These are phyloP conservation scores for Pandemis cinnamomeana DNA, from an alignment of 2,888 invertebrate species.

Conservation along the genomic window DNA sequence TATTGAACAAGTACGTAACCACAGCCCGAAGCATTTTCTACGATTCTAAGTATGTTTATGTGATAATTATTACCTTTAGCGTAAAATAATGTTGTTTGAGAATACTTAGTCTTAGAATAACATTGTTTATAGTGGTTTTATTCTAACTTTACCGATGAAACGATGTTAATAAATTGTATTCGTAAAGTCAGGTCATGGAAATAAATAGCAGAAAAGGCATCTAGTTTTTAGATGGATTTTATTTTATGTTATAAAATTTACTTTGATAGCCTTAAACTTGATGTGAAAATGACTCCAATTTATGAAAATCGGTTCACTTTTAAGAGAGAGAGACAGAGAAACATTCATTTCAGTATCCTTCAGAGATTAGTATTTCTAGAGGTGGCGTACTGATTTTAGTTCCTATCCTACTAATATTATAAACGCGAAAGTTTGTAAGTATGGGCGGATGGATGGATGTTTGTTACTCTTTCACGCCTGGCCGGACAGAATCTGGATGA, in stretches of 20 bases:
- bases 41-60: constrained; percentile 26
- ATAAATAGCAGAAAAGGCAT: neutral
- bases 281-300: too few species aligned
- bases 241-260: neutral
- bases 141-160: constrained; percentile 8
- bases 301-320: too few species aligned
- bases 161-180: constrained; percentile 8
- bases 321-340: too few species aligned
- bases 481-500: too few species aligned
- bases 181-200: neutral
- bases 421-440: too few species aligned
- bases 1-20: constrained; percentile 19
- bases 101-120: constrained; percentile 19
- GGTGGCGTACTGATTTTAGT: too few species aligned
- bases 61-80: constrained; percentile 34
- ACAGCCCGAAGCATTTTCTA: constrained; percentile 23
- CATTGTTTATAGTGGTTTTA: constrained; percentile 29
- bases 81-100: constrained; percentile 27
- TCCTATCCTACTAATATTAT: too few species aligned
- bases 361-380: too few species aligned
- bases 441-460: too few species aligned
- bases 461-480: too few species aligned
- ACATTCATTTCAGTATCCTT: too few species aligned
- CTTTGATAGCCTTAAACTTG: too few species aligned
- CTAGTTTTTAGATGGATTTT: neutral